phyloP scores from a whole-genome alignment of 1,140 invertebrate species.

The Aleiodes sp. region DNA sequence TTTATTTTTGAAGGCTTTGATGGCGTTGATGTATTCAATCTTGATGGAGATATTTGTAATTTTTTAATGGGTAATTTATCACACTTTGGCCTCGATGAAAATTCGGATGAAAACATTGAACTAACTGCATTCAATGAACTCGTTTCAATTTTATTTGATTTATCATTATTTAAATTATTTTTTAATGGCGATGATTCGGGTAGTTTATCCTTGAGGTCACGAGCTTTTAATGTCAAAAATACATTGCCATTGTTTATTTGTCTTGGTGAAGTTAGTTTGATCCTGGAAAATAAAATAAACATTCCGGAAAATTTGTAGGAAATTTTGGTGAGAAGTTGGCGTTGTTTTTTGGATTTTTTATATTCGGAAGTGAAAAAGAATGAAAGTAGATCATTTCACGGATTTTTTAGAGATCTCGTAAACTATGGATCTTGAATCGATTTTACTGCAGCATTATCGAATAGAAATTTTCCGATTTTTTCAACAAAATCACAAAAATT shows the following conservation, averaged over 20 bases:
- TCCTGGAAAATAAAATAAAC: background rate
- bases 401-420: too few species aligned
- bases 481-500: too few species aligned
- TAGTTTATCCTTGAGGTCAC: background rate
- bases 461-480: too few species aligned
- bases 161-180: conserved; percentile 1
- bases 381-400: background rate
- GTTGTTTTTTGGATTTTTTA: background rate
- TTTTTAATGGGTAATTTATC: too few species aligned
- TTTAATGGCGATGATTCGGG: background rate
- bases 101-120: background rate
- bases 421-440: too few species aligned
- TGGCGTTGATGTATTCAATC: background rate
- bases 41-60: background rate
- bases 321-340: background rate
- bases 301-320: background rate
- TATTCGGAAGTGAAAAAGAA: too few species aligned
- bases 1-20: too few species aligned
- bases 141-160: background rate
- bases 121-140: background rate
- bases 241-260: background rate
- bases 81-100: background rate
- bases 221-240: background rate
- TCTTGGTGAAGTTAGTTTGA: background rate
- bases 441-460: too few species aligned